These are phyloP conservation scores for Indicator indicator DNA, from an alignment of 2,113 vertebrate genomes.

Conservation along the genomic window DNA sequence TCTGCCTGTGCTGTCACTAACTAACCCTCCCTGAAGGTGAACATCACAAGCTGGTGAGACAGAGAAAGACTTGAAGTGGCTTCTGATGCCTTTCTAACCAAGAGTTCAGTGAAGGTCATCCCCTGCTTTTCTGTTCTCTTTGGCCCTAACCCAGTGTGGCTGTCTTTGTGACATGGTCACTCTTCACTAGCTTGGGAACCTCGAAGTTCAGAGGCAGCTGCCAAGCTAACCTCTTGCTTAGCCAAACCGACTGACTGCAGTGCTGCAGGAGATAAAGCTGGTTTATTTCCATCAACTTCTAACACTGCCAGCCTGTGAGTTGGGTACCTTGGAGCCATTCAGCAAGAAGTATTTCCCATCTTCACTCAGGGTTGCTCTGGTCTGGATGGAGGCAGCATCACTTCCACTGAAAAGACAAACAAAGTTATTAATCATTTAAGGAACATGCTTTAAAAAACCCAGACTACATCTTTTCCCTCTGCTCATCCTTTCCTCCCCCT, in stretches of 20 bases:
- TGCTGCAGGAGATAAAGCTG: neutral
- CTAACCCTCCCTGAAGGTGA: neutral
- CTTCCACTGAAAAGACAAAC: constrained; percentile 84
- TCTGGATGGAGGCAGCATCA: constrained; percentile 92
- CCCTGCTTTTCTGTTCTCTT: neutral
- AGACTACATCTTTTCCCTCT: neutral
- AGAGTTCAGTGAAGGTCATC: neutral
- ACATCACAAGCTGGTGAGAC: neutral
- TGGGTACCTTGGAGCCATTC: constrained; percentile 91
- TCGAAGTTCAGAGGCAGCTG: neutral
- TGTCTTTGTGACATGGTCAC: rapidly evolving
- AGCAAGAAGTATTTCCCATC: constrained; percentile 88
- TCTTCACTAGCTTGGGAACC: neutral
- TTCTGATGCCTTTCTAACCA: neutral
- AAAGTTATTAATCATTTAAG: neutral
- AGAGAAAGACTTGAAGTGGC: neutral
- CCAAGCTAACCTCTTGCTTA: neutral
- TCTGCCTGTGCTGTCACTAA: neutral
- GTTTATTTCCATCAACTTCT: neutral
- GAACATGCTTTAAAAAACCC: neutral
- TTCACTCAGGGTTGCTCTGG: constrained; percentile 84
- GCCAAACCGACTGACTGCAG: neutral
- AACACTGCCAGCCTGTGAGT: neutral
- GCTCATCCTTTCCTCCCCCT: neutral
- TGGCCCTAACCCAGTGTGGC: neutral